Percentiles rank a stretch among this genome's conserved stretches.
phyloP scores from a whole-genome alignment of 2,797 vertebrate genomes.

The Gymnodraco acuticeps region DNA sequence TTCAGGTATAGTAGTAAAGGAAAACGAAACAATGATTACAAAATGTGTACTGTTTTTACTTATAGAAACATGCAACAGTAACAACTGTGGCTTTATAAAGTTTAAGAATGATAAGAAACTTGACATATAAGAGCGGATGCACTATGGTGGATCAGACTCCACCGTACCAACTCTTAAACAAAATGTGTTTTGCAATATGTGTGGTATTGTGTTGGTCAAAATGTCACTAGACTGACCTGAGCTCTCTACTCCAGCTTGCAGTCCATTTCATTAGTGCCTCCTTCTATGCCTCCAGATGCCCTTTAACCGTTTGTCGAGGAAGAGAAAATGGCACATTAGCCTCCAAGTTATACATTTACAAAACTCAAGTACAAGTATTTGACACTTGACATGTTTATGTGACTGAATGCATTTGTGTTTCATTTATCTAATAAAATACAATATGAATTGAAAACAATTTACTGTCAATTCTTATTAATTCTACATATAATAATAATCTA shows the following conservation, averaged over 20 bases:
- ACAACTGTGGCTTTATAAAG: background rate
- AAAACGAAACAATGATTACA: background rate
- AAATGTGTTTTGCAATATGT: background rate
- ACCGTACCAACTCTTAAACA: background rate
- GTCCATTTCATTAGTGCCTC: constrained; percentile 23
- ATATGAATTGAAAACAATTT: background rate
- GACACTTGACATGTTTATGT: constrained; percentile 6
- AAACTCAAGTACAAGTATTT: background rate
- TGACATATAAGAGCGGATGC: background rate
- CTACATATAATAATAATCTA: background rate
- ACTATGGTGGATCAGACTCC: constrained; percentile 3
- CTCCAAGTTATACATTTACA: constrained; percentile 15
- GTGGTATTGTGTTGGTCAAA: constrained; percentile 9
- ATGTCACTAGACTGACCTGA: constrained; percentile 34
- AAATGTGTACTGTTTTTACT: background rate
- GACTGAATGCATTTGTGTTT: background rate
- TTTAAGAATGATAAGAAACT: constrained; percentile 3
- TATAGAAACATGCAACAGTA: background rate
- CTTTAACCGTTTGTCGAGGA: constrained; percentile 19
- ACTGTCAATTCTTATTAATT: background rate
- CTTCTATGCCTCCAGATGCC: constrained; percentile 10
- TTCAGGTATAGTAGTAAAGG: background rate
- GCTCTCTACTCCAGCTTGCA: constrained; percentile 12
- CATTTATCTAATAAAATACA: background rate
- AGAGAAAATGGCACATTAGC: constrained; percentile 23